Conservation (phyloP, 2,113 vertebrate species). For the Saguinus midas region DNA sequence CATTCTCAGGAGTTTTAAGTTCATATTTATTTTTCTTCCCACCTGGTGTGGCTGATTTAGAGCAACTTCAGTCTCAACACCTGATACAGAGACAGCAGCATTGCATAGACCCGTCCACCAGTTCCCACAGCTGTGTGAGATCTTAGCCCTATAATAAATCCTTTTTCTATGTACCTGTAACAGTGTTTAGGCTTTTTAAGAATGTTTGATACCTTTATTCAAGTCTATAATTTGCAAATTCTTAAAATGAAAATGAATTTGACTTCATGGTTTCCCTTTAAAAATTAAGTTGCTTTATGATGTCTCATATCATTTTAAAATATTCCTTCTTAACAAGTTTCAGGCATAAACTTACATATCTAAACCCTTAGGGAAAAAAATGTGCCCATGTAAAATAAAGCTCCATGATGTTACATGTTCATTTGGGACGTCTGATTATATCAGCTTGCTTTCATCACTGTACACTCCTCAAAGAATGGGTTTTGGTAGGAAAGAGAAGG, state of each 20-base stretch:
- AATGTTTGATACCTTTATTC: neutral
- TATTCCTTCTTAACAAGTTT: neutral
- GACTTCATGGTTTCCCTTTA: neutral
- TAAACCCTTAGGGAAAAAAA: neutral
- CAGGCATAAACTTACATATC: neutral
- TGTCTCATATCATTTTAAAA: neutral
- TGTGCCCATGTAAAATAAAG: neutral
- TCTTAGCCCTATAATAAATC: neutral
- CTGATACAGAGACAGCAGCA: neutral
- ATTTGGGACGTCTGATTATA: conserved; percentile 16
- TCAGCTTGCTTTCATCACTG: neutral
- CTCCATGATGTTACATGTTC: neutral
- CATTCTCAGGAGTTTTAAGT: neutral
- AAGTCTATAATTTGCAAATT: neutral
- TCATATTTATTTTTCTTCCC: neutral
- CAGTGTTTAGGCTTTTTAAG: neutral
- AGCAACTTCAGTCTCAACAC: neutral
- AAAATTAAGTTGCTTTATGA: neutral
- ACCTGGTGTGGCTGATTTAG: neutral
- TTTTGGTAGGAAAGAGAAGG: neutral
- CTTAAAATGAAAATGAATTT: conserved; percentile 17
- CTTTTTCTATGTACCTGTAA: no score
- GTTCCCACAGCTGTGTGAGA: neutral
- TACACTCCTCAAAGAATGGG: neutral
- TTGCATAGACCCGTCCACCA: neutral